phyloP scores from a whole-genome alignment of 2,113 vertebrate species.

The Chinchilla lanigera region DNA sequence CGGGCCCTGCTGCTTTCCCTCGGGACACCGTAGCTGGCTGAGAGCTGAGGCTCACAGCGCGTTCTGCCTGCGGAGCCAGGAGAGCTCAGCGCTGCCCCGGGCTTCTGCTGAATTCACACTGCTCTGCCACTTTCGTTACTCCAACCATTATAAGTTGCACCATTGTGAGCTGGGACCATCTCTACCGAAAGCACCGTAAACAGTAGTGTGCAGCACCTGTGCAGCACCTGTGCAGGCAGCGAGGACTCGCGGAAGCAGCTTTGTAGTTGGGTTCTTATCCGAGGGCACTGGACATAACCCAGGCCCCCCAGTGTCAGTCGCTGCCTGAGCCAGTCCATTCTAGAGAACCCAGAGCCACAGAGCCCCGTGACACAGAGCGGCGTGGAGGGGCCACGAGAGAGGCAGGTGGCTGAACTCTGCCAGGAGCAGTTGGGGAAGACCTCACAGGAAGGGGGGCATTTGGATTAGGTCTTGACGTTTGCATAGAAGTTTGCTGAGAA shows the following conservation, averaged over 20 bases:
- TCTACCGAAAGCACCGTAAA: not conserved
- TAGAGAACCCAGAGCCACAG: not conserved
- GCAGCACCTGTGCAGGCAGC: not conserved
- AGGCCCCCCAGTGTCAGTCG: not conserved
- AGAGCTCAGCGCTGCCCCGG: not conserved
- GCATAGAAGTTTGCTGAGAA: not conserved
- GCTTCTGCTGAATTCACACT: not conserved
- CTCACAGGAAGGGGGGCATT: not conserved
- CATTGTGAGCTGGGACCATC: not conserved
- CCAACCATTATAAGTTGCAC: not conserved
- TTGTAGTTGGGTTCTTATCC: not conserved
- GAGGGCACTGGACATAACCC: not conserved
- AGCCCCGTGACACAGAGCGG: not conserved
- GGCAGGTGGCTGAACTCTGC: not conserved
- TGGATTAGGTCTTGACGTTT: not conserved
- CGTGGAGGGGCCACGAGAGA: fast-evolving
- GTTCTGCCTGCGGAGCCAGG: no score
- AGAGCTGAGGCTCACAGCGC: not conserved
- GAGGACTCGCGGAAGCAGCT: not conserved
- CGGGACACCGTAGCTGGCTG: not conserved
- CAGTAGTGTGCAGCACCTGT: not conserved
- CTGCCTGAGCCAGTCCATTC: not conserved
- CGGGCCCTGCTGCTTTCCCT: not conserved
- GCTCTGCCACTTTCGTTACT: not conserved
- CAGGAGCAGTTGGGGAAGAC: not conserved